phyloP scores from a whole-genome alignment of 2,797 vertebrate genomes.

The Falco biarmicus region DNA sequence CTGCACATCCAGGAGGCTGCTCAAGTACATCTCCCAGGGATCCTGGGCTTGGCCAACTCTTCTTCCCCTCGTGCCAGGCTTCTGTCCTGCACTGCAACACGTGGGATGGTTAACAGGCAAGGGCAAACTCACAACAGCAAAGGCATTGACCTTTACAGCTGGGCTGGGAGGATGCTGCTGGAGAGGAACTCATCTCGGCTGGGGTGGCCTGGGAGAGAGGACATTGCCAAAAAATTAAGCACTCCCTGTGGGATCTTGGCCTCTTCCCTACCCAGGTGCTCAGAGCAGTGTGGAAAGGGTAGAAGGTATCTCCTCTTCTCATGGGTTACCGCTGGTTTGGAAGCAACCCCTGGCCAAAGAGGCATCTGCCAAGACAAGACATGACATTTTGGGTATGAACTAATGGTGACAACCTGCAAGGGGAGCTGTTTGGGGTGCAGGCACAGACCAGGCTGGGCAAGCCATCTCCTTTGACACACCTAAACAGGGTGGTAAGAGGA shows the following conservation, averaged over 20 bases:
- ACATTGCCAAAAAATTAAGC: neutral
- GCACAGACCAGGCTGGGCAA: neutral
- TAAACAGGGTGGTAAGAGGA: neutral
- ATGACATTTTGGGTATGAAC: neutral
- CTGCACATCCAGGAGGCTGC: neutral
- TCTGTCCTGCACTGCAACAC: neutral
- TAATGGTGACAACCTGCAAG: fast-evolving
- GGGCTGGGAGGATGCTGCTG: neutral
- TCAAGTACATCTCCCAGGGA: neutral
- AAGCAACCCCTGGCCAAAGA: neutral
- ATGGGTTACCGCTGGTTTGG: neutral
- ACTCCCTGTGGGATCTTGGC: neutral
- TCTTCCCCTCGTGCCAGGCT: neutral
- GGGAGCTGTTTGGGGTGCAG: neutral
- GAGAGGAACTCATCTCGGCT: neutral
- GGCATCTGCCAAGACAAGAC: neutral
- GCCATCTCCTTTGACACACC: neutral
- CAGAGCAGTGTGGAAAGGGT: neutral
- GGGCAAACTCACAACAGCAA: neutral
- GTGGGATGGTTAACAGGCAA: neutral
- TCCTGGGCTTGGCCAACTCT: neutral
- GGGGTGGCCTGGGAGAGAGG: neutral
- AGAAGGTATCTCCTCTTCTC: neutral
- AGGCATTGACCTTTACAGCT: neutral
- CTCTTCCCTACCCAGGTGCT: neutral